phyloP scores from a whole-genome alignment of 2,888 invertebrate species.

The Holacanthella duospinosa region DNA sequence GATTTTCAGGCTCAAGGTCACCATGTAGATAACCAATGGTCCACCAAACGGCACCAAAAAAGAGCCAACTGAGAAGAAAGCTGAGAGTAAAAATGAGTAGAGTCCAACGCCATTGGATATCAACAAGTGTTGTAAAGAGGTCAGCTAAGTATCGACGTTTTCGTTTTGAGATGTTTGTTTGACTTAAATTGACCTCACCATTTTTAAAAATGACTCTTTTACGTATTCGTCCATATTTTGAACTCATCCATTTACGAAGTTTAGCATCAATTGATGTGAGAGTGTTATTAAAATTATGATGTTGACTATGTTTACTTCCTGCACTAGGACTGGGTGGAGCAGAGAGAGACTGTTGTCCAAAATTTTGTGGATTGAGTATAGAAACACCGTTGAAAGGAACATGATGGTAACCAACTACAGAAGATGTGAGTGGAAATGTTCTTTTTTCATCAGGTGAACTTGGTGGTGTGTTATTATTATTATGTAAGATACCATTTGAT shows the following conservation, averaged over 20 bases:
- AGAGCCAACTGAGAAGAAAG: conserved; percentile 84
- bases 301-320: not conserved
- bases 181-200: conserved; percentile 94
- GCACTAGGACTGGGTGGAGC: not conserved
- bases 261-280: not conserved
- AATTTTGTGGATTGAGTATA: not conserved
- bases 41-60: conserved; percentile 92
- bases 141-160: conserved; percentile 62
- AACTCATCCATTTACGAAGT: conserved; percentile 22
- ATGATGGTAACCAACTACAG: not conserved
- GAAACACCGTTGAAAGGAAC: not conserved
- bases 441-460: too few relatives aligned
- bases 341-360: not conserved
- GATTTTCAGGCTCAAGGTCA: conserved; percentile 62
- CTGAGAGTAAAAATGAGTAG: conserved; percentile 78
- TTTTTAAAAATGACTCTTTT: conserved; percentile 94
- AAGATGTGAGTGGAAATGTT: too few relatives aligned
- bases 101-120: conserved; percentile 73
- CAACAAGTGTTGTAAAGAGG: conserved; percentile 10
- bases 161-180: conserved; percentile 87
- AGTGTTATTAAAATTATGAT: not conserved
- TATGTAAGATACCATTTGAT: too few relatives aligned
- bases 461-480: not conserved
- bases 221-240: conserved; percentile 60
- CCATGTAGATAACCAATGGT: conserved; percentile 86